phyloP scores from a whole-genome alignment of 2,797 vertebrate species.

The Phalanger gymnotis region DNA sequence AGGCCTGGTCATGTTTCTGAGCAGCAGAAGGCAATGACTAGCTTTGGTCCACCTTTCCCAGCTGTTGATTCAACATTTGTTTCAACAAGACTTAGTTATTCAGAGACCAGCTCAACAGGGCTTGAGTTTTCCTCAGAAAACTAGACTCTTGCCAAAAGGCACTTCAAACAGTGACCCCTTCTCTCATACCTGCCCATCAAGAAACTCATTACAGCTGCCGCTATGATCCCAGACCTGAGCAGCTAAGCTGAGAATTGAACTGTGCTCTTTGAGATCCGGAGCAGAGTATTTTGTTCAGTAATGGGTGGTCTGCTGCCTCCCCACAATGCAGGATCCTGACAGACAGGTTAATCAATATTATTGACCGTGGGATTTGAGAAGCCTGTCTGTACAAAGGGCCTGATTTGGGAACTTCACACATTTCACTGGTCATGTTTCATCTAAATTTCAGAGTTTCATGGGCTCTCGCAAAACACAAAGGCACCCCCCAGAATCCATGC shows the following conservation, averaged over 20 bases:
- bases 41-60: not conserved
- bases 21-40: not conserved
- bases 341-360: not conserved
- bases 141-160: slow-evolving; percentile 16
- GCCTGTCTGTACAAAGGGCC: not conserved
- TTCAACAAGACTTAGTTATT: not conserved
- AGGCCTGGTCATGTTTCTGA: not conserved
- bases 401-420: not conserved
- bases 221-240: not conserved
- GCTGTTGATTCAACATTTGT: not conserved
- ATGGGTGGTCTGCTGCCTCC: accelerated
- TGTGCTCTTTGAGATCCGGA: slow-evolving; percentile 13
- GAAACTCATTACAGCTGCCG: slow-evolving; percentile 16
- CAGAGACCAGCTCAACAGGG: not conserved
- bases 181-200: slow-evolving; percentile 23
- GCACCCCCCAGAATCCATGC: not conserved
- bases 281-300: not conserved
- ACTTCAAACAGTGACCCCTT: not conserved
- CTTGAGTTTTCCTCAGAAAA: not conserved
- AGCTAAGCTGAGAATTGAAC: slow-evolving; percentile 16
- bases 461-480: slow-evolving; percentile 4
- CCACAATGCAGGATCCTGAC: not conserved
- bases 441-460: not conserved
- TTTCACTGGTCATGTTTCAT: not conserved
- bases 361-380: not conserved